Evolutionary conservation across 2,888 invertebrate genomes (phyloP).

Genomic region (Lithophane ornitopus): DNA sequence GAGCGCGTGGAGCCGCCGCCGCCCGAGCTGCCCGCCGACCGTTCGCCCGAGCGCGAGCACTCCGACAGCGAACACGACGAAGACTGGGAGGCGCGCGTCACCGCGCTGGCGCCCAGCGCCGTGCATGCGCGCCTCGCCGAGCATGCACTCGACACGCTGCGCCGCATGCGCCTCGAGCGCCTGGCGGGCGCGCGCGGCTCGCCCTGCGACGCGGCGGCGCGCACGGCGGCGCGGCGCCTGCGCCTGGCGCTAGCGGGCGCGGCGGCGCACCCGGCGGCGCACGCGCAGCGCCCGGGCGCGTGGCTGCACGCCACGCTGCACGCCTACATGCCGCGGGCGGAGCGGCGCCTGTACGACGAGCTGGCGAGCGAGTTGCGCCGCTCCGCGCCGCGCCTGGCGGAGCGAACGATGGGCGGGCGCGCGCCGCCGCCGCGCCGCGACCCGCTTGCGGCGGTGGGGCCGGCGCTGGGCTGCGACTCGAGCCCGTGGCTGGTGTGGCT

Average conservation of each 20-base stretch:
- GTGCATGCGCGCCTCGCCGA: constrained; percentile 74
- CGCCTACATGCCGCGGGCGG: constrained; percentile 68
- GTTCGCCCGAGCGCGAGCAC: constrained; percentile 46
- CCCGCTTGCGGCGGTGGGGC: constrained; percentile 50
- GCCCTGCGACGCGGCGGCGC: constrained; percentile 62
- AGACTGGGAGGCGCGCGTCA: constrained; percentile 76
- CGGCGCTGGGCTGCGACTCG: constrained; percentile 38
- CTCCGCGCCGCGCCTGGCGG: constrained; percentile 73
- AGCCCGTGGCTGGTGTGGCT: constrained; percentile 73
- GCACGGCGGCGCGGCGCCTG: constrained; percentile 70
- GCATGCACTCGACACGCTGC: constrained; percentile 69
- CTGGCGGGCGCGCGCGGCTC: constrained; percentile 62
- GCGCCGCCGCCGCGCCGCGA: constrained; percentile 48
- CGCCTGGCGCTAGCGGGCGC: constrained; percentile 71
- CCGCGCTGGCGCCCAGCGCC: constrained; percentile 72
- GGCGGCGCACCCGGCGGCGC: constrained; percentile 62
- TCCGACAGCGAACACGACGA: constrained; percentile 57
- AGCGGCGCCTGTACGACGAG: constrained; percentile 73
- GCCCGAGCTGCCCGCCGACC: constrained; percentile 53
- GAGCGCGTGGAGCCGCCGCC: constrained; percentile 50
- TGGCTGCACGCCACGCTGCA: constrained; percentile 76
- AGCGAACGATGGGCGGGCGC: constrained; percentile 66
- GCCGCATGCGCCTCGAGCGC: constrained; percentile 73
- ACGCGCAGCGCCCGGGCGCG: constrained; percentile 72
- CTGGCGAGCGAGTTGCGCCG: constrained; percentile 73